Base-by-base conservation (phyloP, 2,888 invertebrate species). In the Aethes cnicana region DNA sequence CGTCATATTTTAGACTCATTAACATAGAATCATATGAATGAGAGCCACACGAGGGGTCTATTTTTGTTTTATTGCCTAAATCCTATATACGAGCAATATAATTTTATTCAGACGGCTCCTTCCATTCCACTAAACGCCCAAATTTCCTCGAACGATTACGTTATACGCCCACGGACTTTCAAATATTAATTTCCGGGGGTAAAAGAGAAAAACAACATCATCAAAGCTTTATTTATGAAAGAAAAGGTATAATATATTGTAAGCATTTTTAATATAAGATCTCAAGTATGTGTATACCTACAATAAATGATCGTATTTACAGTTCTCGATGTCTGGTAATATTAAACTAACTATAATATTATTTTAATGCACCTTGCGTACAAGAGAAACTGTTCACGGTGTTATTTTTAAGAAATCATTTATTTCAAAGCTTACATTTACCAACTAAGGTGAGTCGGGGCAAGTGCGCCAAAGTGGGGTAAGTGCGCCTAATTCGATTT, bases 371-470 rank as follows among this genome's bases (percentile, higher is more conserved):
- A n/a, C n/a, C 53, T 46, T 52, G 53, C 61, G 74, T 69, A 73
- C 74, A 74, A 74, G 74, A 74, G 74, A 73, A 72, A 73, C 73
- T 53, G 43, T 32, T 6, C 17, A 30, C 9, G 33, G 14, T 25
- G 26, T 41, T 16, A 36, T 36, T 30, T 23, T 35, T 35, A 11
- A 44, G 17, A 50, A 33, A 12, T n/a, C 36, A 14, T 30, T 41
- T 16, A 49, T 26, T 26, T 49, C 23, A 17, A 47, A 14, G 25
- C 32, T 28, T 42, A 35, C 3, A 33, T 39, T 39, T 36, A 26
- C 12, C 32, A 50, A 5, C 30, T 50, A 37, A 50, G 16, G 18
- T 17, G 9, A 39, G 7, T 18, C 4, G 11, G n/a, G n/a, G n/a
- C n/a, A n/a, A n/a, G n/a, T n/a, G n/a, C n/a, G n/a, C n/a, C n/a